Conservation (phyloP, 2,797 vertebrate genomes). For the Valencia hispanica region DNA sequence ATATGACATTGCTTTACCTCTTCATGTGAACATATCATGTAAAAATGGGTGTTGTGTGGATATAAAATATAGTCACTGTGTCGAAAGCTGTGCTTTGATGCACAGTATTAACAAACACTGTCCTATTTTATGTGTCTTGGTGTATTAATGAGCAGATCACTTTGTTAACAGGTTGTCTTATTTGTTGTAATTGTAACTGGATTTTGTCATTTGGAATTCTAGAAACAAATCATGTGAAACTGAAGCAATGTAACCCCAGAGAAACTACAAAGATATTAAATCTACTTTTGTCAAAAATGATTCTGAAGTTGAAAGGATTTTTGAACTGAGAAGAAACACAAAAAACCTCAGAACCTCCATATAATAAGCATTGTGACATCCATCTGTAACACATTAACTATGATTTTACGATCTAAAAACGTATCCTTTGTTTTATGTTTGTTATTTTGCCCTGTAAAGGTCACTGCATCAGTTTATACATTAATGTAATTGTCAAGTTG, state of each 20-base stretch:
- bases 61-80: conserved; percentile 63
- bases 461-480: conserved; percentile 65
- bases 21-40: conserved; percentile 56
- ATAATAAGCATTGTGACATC: conserved; percentile 26
- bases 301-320: conserved; percentile 29
- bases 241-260: conserved; percentile 25
- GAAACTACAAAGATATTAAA: conserved; percentile 23
- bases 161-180: conserved; percentile 50
- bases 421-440: conserved; percentile 39
- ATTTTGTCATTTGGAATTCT: conserved; percentile 63
- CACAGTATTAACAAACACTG: conserved; percentile 55
- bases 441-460: conserved; percentile 52
- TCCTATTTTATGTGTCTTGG: conserved; percentile 55
- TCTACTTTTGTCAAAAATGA: conserved; percentile 22
- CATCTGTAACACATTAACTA: conserved; percentile 34
- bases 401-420: conserved; percentile 34
- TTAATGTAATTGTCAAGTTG: conserved; percentile 71
- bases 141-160: conserved; percentile 53
- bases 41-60: conserved; percentile 58
- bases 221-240: conserved; percentile 41
- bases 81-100: conserved; percentile 51
- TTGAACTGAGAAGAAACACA: conserved; percentile 30
- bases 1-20: conserved; percentile 57
- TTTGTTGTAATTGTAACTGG: conserved; percentile 49
- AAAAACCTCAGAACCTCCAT: conserved; percentile 12